Conservation (phyloP, 2,113 vertebrate species). For the Rhinopithecus roxellana region DNA sequence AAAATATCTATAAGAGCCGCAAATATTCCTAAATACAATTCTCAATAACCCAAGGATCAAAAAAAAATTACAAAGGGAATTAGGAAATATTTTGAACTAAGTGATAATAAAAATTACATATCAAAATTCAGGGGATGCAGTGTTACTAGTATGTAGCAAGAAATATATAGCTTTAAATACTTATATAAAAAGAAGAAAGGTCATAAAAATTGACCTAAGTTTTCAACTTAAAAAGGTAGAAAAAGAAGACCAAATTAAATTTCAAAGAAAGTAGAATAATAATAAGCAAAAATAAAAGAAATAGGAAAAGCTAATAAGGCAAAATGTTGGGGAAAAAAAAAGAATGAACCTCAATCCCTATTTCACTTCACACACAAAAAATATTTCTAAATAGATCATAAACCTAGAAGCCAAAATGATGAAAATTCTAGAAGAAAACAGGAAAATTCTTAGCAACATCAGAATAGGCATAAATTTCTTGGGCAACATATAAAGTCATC, state of each 20-base stretch:
- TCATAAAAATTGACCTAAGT: not conserved
- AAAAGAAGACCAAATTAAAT: not conserved
- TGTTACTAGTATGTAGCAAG: no score
- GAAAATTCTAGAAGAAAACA: not conserved
- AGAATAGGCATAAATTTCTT: not conserved
- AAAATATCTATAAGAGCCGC: not conserved
- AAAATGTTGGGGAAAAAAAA: not conserved
- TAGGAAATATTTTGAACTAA: slow-evolving; percentile 1
- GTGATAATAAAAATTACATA: not conserved
- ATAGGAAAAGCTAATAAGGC: not conserved
- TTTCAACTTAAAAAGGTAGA: not conserved
- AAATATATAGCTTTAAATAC: not conserved
- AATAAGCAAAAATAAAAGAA: not conserved
- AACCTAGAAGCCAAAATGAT: not conserved
- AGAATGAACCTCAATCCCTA: not conserved
- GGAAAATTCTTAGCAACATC: not conserved
- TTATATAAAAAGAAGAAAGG: not conserved
- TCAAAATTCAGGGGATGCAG: no score
- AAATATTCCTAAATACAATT: not conserved
- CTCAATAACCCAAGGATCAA: not conserved
- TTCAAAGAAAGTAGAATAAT: not conserved
- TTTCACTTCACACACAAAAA: not conserved
- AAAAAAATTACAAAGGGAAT: not conserved
- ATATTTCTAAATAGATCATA: not conserved
- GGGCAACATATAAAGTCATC: not conserved